Base-by-base conservation (phyloP, 2,888 invertebrate genomes). In the Acronicta alni region DNA sequence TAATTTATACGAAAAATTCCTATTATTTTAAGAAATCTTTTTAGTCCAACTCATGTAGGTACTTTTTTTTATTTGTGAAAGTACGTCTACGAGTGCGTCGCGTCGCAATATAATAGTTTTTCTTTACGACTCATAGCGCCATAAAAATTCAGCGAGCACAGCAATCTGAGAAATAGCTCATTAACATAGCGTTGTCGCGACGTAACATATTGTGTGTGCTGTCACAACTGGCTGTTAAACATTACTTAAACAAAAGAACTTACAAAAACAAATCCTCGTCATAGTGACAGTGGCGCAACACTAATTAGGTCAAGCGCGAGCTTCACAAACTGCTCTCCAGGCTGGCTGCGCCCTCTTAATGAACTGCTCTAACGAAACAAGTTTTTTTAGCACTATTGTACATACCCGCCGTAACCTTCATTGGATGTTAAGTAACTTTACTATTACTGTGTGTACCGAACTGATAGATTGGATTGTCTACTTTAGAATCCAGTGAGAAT, bases 231-330 rank as follows among this genome's bases (percentile, higher is more conserved):
- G 65, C 66, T 68, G 73, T 81, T 76, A 72, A 81, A 75, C 75
- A 77, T 77, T 66, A 67, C 75, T 69, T 66, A 77, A 82, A 85
- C 77, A 85, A 84, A 84, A 82, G 77, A 85, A 81, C 72, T 82
- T 79, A 75, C 81, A 83, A 82, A 84, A 88, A 85, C 84, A 84
- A 86, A 86, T 86, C 79, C 81, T 83, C 85, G 84, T 84, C 83
- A 78, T 69, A 77, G 84, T 82, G 87, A 87, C 88, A 88, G 82
- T 80, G 74, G 82, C 84, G 82, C 82, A 82, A 77, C 85, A 81
- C 84, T 89, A 89, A 89, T 89, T 89, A 88, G 89, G 89, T 89
- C 89, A 89, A 89, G 89, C 89, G 82, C 84, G 84, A 87, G 81
- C 83, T 81, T 85, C 86, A 81, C 86, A 85, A 88, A 86, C 90